Conservation (phyloP, 1,140 invertebrate genomes). For the Drosophila sechellia region DNA sequence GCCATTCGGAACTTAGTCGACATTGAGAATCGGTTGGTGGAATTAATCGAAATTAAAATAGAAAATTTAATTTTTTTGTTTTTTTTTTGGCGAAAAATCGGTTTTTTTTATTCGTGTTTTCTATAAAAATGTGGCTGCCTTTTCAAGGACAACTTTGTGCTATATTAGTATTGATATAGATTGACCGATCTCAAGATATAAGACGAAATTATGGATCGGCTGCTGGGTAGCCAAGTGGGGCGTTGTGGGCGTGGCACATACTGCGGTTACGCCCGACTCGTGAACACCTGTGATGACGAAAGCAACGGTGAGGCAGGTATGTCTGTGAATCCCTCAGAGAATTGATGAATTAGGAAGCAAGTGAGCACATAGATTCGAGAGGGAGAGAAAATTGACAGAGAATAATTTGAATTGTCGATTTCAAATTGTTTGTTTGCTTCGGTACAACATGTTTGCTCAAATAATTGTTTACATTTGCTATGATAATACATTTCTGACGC, state of each 20-base stretch:
- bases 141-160: not conserved
- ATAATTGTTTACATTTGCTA: slow-evolving; percentile 36
- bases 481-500: slow-evolving; percentile 31
- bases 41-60: slow-evolving; percentile 5
- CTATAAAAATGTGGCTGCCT: not conserved
- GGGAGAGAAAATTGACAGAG: slow-evolving; percentile 4
- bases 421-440: slow-evolving; percentile 16
- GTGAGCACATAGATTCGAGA: not conserved
- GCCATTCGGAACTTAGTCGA: slow-evolving; percentile 35
- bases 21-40: slow-evolving; percentile 29
- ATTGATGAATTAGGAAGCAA: not conserved
- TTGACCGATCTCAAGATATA: not conserved
- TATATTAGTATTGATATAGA: not conserved
- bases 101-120: not conserved
- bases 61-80: not conserved
- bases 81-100: not conserved
- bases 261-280: slow-evolving; percentile 52
- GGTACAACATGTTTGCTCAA: slow-evolving; percentile 18
- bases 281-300: slow-evolving; percentile 41
- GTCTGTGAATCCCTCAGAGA: slow-evolving; percentile 15
- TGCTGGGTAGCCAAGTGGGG: slow-evolving; percentile 14
- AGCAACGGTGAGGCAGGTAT: slow-evolving; percentile 44
- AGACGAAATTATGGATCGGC: slow-evolving; percentile 30
- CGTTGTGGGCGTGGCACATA: slow-evolving; percentile 15
- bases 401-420: not conserved